Evolutionary conservation across 2,888 invertebrate genomes (phyloP).

Genomic region (Scaptodrosophila latifasciaeformis): DNA sequence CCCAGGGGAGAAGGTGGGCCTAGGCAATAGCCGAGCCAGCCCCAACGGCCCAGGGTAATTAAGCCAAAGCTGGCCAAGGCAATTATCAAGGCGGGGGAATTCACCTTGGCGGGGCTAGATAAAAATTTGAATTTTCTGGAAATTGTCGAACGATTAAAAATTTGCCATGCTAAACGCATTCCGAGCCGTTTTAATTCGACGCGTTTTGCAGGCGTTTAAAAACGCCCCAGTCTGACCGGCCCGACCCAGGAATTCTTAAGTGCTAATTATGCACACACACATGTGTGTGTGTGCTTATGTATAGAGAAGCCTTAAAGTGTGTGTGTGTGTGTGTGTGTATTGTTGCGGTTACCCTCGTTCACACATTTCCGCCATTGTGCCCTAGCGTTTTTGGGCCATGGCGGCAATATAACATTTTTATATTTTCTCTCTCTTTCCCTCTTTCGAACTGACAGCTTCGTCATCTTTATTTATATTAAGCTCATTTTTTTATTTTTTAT

Average conservation of each 20-base stretch:
- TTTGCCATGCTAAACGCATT: too few species aligned
- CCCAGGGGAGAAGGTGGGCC: not conserved
- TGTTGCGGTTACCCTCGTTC: slow-evolving; percentile 49
- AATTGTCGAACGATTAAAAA: slow-evolving; percentile 48
- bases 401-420: slow-evolving; percentile 32
- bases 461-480: slow-evolving; percentile 65
- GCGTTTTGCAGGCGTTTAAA: slow-evolving; percentile 39
- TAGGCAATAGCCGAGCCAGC: too few species aligned
- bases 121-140: slow-evolving; percentile 12
- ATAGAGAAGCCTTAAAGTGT: not conserved
- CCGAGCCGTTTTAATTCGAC: slow-evolving; percentile 12
- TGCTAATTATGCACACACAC: slow-evolving; percentile 46
- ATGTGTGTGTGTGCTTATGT: not conserved
- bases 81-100: too few species aligned
- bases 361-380: slow-evolving; percentile 69
- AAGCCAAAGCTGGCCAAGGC: slow-evolving; percentile 7
- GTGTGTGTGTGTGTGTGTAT: not conserved
- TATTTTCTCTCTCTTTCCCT: slow-evolving; percentile 2
- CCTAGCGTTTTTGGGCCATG: slow-evolving; percentile 47
- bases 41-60: too few species aligned
- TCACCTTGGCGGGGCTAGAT: too few species aligned
- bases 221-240: slow-evolving; percentile 30
- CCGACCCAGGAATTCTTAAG: slow-evolving; percentile 4
- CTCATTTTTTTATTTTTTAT: slow-evolving; percentile 28
- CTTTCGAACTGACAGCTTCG: slow-evolving; percentile 41